Evolutionary conservation across 2,888 invertebrate species (phyloP), one percentile per base, ranked within the genome.

Genomic region (Rhodophaea formosa): DNA sequence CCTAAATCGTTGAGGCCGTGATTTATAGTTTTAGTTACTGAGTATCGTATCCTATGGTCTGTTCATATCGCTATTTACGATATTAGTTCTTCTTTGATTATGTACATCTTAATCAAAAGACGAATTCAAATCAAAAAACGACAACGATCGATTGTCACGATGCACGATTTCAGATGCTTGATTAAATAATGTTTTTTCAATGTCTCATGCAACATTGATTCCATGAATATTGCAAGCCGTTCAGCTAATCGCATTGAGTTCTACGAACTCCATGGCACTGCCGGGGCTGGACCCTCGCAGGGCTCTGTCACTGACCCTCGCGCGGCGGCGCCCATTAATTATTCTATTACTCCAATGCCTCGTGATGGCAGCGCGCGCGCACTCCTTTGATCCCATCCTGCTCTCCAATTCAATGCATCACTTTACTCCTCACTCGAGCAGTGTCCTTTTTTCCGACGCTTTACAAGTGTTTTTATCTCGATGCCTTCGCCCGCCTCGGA

Each of bases 321-420:
- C 74, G 74, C 74, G 70, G 73, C 76, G 68, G 75, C 70, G 80
- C 73, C 86, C 84, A 86, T 87, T 88, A 85, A 88, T 88, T 88
- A 88, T 86, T 86, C 84, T 83, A 88, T 88, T 86, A 85, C 80
- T 72, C 75, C 81, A 81, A 83, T 84, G 79, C 76, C 77, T 82
- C 75, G 75, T 77, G 79, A 82, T 80, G 75, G 69, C 59, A 76
- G 76, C 77, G 80, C 82, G 80, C 75, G 77, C 80, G 77, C 77
- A 68, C 70, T 67, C 72, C 80, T 85, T 85, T 85, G 84, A 86
- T 85, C 81, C 71, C 64, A 55, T 58, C 72, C 71, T 71, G 74
- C 77, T 67, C 74, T 71, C 78, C 73, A 70, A 77, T 77, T 72
- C 72, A 64, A 66, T 67, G 63, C 71, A 72, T 75, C 69, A 70